These are phyloP conservation scores for Ameiurus melas DNA, from an alignment of 2,113 vertebrate species.

Conservation along the genomic window DNA sequence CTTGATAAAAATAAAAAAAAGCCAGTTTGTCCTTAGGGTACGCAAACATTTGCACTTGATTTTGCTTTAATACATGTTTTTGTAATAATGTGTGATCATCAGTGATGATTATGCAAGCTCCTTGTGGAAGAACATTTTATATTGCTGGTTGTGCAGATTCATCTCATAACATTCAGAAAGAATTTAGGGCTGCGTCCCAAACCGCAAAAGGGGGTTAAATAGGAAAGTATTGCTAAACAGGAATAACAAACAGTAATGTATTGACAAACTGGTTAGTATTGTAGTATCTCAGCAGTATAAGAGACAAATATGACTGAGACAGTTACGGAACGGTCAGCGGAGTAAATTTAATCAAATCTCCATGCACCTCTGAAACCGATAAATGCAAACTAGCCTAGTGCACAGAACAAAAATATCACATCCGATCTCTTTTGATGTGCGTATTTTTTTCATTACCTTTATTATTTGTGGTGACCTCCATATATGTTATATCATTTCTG, in stretches of 20 bases:
- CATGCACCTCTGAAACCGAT: not conserved
- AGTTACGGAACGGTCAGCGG: not conserved
- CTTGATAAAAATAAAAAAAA: not conserved
- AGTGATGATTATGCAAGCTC: not conserved
- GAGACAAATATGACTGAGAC: not conserved
- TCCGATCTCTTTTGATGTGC: not conserved
- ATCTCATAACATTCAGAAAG: conserved; percentile 5
- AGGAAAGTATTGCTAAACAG: not conserved
- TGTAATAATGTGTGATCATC: not conserved
- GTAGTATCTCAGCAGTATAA: not conserved
- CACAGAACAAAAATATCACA: not conserved
- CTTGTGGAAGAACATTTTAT: conserved; percentile 6
- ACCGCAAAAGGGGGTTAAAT: not conserved
- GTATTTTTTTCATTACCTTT: not conserved
- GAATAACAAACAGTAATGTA: not conserved
- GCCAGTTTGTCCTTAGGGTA: not conserved
- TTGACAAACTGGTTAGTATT: not conserved
- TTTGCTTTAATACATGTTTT: conserved; percentile 5
- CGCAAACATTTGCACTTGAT: not conserved
- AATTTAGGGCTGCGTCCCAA: not conserved
- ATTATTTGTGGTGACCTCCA: not conserved
- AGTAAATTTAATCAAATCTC: not conserved
- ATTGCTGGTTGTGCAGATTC: not conserved
- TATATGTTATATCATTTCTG: not conserved
- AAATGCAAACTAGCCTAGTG: not conserved